These are phyloP conservation scores for Urocyon cinereoargenteus DNA, from an alignment of 2,797 vertebrate species.

Conservation along the genomic window DNA sequence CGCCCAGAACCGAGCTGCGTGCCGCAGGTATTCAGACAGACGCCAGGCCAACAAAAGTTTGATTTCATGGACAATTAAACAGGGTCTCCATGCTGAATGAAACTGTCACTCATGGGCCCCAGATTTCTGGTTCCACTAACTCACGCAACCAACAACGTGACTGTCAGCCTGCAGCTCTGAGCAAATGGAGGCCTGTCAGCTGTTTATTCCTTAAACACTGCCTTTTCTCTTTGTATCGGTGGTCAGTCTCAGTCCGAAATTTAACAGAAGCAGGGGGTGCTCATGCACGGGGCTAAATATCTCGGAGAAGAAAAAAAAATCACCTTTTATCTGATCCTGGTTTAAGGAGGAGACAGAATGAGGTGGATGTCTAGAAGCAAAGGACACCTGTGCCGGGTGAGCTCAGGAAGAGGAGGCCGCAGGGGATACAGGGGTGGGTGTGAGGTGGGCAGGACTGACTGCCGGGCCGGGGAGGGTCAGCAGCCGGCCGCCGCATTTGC, in stretches of 20 bases:
- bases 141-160: constrained; percentile 29
- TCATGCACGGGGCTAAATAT: neutral
- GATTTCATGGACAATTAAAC: constrained; percentile 77
- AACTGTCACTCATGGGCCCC: constrained; percentile 65
- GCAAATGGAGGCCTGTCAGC: constrained; percentile 63
- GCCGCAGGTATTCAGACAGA: neutral
- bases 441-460: neutral
- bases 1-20: accelerated
- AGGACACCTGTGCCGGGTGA: neutral
- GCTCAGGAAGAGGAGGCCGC: neutral
- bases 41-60: neutral
- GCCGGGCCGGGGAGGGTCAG: accelerated
- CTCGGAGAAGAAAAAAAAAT: neutral
- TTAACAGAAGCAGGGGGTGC: neutral
- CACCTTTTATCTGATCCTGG: neutral
- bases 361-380: neutral
- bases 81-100: constrained; percentile 75
- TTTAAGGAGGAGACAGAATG: constrained; percentile 40
- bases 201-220: constrained; percentile 16
- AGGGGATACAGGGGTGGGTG: neutral
- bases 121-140: constrained; percentile 60
- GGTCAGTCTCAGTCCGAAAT: neutral
- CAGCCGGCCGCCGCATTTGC: constrained; percentile 14
- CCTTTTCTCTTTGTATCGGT: neutral
- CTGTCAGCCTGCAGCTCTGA: neutral